These are phyloP conservation scores for Daptonema setosum DNA, from an alignment of 2,888 invertebrate genomes.

Conservation along the genomic window DNA sequence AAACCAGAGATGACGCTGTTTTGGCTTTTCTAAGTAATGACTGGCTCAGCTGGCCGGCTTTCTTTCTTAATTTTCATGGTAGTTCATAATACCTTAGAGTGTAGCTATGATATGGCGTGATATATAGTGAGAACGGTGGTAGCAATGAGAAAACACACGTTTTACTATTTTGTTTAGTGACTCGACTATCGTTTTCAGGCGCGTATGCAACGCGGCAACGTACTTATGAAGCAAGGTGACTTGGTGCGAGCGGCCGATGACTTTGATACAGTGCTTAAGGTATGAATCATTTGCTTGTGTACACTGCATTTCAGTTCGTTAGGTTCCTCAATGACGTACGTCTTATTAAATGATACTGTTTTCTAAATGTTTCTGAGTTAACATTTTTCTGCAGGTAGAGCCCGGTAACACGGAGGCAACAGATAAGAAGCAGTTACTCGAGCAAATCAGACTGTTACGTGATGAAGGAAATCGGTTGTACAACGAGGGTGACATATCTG, in stretches of 20 bases:
- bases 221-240: slow-evolving; percentile 63
- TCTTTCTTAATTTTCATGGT: too few species aligned
- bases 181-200: slow-evolving; percentile 32
- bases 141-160: too few species aligned
- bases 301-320: background rate
- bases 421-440: slow-evolving; percentile 43
- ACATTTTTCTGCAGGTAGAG: slow-evolving; percentile 41
- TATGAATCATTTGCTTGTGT: background rate
- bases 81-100: too few species aligned
- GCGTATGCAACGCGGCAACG: slow-evolving; percentile 55
- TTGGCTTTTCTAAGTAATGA: too few species aligned
- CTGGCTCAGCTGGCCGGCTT: too few species aligned
- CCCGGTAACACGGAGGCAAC: slow-evolving; percentile 53
- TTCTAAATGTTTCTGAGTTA: background rate
- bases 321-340: too few species aligned
- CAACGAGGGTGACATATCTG: slow-evolving; percentile 37
- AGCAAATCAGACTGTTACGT: slow-evolving; percentile 42
- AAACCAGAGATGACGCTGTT: background rate
- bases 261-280: slow-evolving; percentile 40
- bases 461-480: slow-evolving; percentile 42
- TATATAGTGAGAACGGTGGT: too few species aligned
- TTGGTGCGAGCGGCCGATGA: slow-evolving; percentile 59
- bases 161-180: background rate
- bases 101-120: too few species aligned
- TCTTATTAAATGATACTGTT: background rate